phyloP scores from a whole-genome alignment of 2,113 vertebrate genomes.

The Dipodomys stephensi region DNA sequence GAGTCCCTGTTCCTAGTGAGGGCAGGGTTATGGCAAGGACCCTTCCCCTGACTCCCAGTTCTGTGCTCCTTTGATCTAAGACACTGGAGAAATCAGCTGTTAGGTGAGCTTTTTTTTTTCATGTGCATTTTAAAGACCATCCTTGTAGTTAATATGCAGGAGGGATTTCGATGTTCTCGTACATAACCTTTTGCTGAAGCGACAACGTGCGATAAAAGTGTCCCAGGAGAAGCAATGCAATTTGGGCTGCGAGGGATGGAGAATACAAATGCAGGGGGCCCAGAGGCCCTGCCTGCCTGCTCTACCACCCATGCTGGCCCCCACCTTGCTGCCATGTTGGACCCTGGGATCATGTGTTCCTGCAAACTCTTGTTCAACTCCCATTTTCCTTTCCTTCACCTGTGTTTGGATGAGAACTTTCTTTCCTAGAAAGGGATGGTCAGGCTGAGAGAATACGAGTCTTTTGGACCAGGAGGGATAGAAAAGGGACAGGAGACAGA shows the following conservation, averaged over 20 bases:
- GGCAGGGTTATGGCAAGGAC: neutral
- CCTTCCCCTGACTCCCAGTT: neutral
- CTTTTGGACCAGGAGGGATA: neutral
- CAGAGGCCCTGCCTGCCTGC: neutral
- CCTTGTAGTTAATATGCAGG: constrained; percentile 55
- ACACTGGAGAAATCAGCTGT: neutral
- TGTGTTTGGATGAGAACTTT: constrained; percentile 17
- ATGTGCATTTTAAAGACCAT: neutral
- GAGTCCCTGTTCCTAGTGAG: neutral
- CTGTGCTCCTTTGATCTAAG: neutral
- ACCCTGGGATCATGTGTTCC: neutral
- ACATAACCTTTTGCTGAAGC: constrained; percentile 72
- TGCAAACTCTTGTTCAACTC: neutral
- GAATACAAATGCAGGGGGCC: constrained; percentile 38
- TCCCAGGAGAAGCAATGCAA: constrained; percentile 36
- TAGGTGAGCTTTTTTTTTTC: neutral
- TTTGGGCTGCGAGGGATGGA: constrained; percentile 67
- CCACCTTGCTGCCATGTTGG: neutral
- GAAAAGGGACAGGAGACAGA: constrained; percentile 6
- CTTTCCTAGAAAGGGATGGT: constrained; percentile 71
- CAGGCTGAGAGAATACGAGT: constrained; percentile 78
- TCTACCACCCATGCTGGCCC: neutral
- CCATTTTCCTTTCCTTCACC: neutral
- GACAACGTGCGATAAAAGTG: constrained; percentile 57
- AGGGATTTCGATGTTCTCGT: neutral